Conservation (phyloP, 2,888 invertebrate genomes). For the Orchesellides sinensis region DNA sequence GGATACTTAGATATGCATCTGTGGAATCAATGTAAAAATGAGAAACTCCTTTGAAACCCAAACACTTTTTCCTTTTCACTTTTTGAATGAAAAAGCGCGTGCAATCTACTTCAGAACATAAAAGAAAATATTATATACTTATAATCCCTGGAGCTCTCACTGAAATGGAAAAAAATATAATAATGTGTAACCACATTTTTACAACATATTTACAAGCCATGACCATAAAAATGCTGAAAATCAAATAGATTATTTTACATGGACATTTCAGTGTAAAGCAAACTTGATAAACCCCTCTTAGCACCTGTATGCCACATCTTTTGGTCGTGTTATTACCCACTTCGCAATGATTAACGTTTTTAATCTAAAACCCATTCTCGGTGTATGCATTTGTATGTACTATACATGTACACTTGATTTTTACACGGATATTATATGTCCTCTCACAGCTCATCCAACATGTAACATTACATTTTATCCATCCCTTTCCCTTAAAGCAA, state of each 20-base stretch:
- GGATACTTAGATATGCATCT: too few species aligned
- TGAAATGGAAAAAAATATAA: background rate
- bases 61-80: background rate
- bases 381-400: background rate
- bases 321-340: slow-evolving; percentile 66
- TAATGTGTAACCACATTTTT: slow-evolving; percentile 36
- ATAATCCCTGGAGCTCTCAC: background rate
- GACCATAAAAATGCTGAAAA: slow-evolving; percentile 59
- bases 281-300: slow-evolving; percentile 70
- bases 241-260: slow-evolving; percentile 65
- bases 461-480: too few species aligned
- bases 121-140: background rate
- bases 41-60: too few species aligned
- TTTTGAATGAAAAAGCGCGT: background rate
- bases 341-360: slow-evolving; percentile 64
- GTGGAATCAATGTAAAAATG: too few species aligned
- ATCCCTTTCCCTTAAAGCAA: too few species aligned
- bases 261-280: slow-evolving; percentile 49
- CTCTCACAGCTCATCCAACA: too few species aligned
- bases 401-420: background rate
- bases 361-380: slow-evolving; percentile 60
- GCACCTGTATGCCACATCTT: slow-evolving; percentile 72
- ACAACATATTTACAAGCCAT: slow-evolving; percentile 45
- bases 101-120: background rate
- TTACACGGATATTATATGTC: too few species aligned